These are phyloP conservation scores for Empidonax alnorum DNA, from an alignment of 2,113 vertebrate species.

Conservation along the genomic window DNA sequence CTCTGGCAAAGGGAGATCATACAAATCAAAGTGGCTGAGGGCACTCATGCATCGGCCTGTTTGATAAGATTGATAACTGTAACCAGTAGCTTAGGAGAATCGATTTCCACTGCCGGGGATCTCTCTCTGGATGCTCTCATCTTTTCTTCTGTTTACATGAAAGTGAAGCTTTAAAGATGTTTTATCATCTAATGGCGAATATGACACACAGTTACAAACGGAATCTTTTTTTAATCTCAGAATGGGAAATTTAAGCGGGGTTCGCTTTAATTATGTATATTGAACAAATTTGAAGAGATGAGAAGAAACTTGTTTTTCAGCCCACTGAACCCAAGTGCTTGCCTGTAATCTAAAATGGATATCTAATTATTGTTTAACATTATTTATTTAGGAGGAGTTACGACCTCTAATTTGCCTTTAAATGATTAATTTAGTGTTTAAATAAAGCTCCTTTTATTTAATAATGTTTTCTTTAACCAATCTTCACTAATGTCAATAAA, in stretches of 20 bases:
- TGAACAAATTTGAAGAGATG: conserved; percentile 58
- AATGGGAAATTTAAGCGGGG: conserved; percentile 48
- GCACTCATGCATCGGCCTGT: background rate
- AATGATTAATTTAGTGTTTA: conserved; percentile 90
- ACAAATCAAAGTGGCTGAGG: conserved; percentile 30
- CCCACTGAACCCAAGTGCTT: conserved; percentile 56
- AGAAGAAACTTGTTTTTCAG: conserved; percentile 63
- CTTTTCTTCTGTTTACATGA: conserved; percentile 67
- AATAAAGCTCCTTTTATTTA: conserved; percentile 88
- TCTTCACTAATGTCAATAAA: conserved; percentile 89
- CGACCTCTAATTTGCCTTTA: conserved; percentile 88
- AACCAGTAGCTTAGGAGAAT: conserved; percentile 43
- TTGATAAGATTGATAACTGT: conserved; percentile 47
- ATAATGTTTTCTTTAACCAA: conserved; percentile 88
- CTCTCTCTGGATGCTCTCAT: conserved; percentile 43
- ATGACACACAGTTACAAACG: conserved; percentile 16
- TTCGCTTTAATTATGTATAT: conserved; percentile 54
- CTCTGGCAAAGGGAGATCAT: conserved; percentile 31
- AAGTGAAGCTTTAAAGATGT: conserved; percentile 60
- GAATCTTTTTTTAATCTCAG: conserved; percentile 60
- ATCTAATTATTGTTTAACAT: conserved; percentile 82
- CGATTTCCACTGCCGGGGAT: conserved; percentile 15
- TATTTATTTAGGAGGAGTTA: conserved; percentile 81
- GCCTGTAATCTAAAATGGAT: conserved; percentile 75
- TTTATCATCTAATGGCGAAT: conserved; percentile 55